These are phyloP conservation scores for Miniopterus natalensis DNA, from an alignment of 2,113 vertebrate species.

Conservation along the genomic window DNA sequence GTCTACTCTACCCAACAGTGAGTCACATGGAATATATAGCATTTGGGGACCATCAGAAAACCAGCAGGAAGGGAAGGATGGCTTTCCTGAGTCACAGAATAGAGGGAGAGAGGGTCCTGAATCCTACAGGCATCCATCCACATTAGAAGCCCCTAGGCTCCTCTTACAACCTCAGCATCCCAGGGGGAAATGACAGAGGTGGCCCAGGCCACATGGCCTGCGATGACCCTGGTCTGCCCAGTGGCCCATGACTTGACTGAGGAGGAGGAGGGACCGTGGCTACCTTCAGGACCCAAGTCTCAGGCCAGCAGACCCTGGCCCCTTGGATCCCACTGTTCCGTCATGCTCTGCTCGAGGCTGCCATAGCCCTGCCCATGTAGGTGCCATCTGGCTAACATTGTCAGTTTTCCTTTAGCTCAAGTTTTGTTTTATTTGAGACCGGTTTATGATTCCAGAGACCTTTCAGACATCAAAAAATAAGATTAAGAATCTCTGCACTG, in stretches of 20 bases:
- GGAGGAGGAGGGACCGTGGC: not conserved
- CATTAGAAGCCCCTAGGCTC: not conserved
- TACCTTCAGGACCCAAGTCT: too few species aligned
- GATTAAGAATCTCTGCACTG: not conserved
- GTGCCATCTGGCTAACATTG: rapidly evolving
- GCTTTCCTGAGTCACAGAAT: not conserved
- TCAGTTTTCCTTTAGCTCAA: not conserved
- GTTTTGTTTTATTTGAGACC: not conserved
- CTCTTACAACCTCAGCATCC: not conserved
- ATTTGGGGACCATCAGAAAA: not conserved
- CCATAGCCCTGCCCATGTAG: not conserved
- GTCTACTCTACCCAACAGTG: not conserved
- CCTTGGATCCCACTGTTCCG: too few species aligned
- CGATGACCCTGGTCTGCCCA: not conserved
- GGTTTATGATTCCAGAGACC: not conserved
- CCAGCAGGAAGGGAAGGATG: not conserved
- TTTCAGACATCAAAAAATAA: not conserved
- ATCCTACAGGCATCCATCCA: too few species aligned
- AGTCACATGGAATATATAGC: not conserved
- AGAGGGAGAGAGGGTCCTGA: not conserved
- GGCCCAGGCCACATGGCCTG: too few species aligned
- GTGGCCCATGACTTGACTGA: not conserved
- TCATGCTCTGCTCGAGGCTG: not conserved
- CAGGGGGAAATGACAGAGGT: not conserved
- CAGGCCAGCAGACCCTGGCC: not conserved